Percentiles rank a stretch among this genome's conserved stretches.
These are phyloP conservation scores for Oryctolagus cuniculus DNA, from an alignment of 2,113 vertebrate species.

Conservation along the genomic window DNA sequence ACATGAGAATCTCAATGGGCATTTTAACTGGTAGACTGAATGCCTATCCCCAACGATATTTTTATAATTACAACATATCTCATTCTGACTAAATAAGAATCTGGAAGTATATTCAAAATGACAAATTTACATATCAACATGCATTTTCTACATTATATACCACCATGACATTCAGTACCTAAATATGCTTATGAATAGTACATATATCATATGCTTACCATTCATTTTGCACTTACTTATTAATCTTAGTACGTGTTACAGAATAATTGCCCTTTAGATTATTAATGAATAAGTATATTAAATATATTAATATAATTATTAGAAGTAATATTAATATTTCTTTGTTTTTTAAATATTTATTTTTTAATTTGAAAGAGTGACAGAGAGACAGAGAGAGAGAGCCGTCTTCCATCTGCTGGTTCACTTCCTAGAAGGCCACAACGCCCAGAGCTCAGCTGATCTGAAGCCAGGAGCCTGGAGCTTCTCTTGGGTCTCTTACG, in stretches of 20 bases:
- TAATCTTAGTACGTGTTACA: not conserved
- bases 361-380: too few species aligned
- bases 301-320: not conserved
- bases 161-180: not conserved
- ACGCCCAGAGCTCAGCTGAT: too few species aligned
- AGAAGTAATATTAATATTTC: not conserved
- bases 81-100: not conserved
- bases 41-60: too few species aligned
- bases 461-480: too few species aligned
- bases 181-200: not conserved
- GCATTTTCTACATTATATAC: not conserved
- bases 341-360: too few species aligned
- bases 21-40: too few species aligned
- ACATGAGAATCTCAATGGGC: too few species aligned
- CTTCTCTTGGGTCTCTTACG: too few species aligned
- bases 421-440: too few species aligned
- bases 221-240: not conserved
- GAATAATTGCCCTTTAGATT: not conserved
- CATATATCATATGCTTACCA: not conserved
- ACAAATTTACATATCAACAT: not conserved
- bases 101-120: not conserved
- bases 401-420: too few species aligned
- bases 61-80: not conserved
- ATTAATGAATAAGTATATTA: not conserved
- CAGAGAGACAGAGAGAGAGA: too few species aligned